Conservation (phyloP, 2,888 invertebrate species). For the Thumatha senex region DNA sequence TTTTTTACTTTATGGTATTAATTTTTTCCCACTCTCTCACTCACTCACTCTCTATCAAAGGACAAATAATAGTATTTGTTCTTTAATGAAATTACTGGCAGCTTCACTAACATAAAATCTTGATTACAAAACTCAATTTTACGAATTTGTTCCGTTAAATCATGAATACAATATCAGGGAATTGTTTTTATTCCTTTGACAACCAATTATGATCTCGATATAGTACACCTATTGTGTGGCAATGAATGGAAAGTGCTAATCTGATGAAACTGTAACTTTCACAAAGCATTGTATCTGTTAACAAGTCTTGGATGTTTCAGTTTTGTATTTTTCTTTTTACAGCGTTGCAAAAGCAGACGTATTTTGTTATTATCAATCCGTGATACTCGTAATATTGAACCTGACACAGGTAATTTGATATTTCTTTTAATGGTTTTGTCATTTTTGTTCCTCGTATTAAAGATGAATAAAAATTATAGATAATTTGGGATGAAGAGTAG, state of each 20-base stretch:
- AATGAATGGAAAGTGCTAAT: slow-evolving; percentile 45
- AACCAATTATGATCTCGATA: slow-evolving; percentile 48
- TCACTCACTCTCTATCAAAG: too few species aligned
- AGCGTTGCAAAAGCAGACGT: background rate
- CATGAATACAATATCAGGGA: slow-evolving; percentile 3
- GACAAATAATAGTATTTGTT: too few species aligned
- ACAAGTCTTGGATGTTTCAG: slow-evolving; percentile 25
- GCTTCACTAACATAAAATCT: background rate
- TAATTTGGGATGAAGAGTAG: too few species aligned
- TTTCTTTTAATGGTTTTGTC: too few species aligned
- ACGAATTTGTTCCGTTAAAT: background rate
- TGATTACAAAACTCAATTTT: background rate
- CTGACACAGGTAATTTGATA: too few species aligned
- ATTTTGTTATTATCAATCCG: background rate
- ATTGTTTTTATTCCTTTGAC: slow-evolving; percentile 43
- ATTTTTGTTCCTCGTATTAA: too few species aligned
- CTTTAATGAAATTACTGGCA: too few species aligned
- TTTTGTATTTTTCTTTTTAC: background rate
- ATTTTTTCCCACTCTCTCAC: too few species aligned
- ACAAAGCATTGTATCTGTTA: slow-evolving; percentile 44
- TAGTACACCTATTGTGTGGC: slow-evolving; percentile 35
- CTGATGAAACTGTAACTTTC: slow-evolving; percentile 45
- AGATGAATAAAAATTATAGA: too few species aligned
- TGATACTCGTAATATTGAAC: too few species aligned
- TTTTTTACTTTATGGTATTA: too few species aligned